These are phyloP conservation scores for Brachystomella parvula DNA, from an alignment of 1,140 invertebrate species.

Conservation along the genomic window DNA sequence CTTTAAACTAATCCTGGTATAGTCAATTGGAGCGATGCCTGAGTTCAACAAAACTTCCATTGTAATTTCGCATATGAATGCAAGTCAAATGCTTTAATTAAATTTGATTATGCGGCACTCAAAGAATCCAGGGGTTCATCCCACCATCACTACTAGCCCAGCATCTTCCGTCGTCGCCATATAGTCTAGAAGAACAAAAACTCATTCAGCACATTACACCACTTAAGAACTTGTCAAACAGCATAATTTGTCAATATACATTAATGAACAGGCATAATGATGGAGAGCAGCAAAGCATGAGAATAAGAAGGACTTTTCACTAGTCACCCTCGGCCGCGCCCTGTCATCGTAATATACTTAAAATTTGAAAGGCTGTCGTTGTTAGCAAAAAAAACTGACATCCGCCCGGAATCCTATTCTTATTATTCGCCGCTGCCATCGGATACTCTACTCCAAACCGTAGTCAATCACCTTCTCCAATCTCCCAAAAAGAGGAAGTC, in stretches of 20 bases:
- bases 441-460: no score
- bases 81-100: not conserved
- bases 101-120: not conserved
- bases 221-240: not conserved
- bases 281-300: not conserved
- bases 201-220: not conserved
- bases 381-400: not conserved
- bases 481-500: no score
- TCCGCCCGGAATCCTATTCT: no score
- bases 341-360: no score
- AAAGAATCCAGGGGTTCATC: not conserved
- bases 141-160: not conserved
- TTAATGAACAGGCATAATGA: no score
- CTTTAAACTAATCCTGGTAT: not conserved
- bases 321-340: not conserved
- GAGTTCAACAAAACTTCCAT: not conserved
- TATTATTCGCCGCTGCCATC: no score
- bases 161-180: slow-evolving; percentile 1
- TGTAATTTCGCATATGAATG: not conserved
- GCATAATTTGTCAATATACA: not conserved
- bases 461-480: no score
- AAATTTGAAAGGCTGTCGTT: not conserved
- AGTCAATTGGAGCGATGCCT: not conserved
- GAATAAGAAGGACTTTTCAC: not conserved
- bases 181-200: not conserved